Evolutionary conservation across 1,140 invertebrate species (phyloP).

Genomic region (Psilanteris sp.): DNA sequence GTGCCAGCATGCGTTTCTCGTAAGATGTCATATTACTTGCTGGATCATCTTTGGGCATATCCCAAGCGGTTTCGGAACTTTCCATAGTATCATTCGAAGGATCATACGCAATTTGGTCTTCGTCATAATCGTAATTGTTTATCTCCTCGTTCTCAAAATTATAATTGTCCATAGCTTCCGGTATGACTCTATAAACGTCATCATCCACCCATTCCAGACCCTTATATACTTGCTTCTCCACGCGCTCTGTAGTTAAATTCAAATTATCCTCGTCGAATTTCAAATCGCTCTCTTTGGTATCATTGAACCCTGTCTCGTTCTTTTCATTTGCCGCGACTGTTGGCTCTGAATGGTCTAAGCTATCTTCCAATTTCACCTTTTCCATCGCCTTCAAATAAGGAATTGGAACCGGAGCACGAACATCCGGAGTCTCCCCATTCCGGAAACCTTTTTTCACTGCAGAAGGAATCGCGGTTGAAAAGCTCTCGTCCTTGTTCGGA

Average conservation of each 20-base stretch:
- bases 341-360: conserved; percentile 15
- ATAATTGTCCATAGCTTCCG: conserved; percentile 63
- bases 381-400: conserved; percentile 35
- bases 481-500: not conserved
- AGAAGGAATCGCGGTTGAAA: not conserved
- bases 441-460: conserved; percentile 48
- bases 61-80: conserved; percentile 9
- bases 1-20: conserved; percentile 65
- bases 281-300: conserved; percentile 12
- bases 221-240: conserved; percentile 68
- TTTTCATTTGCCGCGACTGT: not conserved
- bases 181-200: conserved; percentile 76
- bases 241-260: conserved; percentile 14
- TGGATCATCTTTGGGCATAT: conserved; percentile 53
- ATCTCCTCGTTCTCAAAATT: conserved; percentile 55
- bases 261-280: conserved; percentile 6
- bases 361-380: not conserved
- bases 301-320: conserved; percentile 14
- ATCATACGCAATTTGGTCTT: conserved; percentile 50
- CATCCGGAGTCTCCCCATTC: conserved; percentile 5
- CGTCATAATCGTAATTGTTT: conserved; percentile 47
- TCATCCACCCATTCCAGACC: conserved; percentile 77
- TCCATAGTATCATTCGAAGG: conserved; percentile 44
- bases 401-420: conserved; percentile 21
- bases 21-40: conserved; percentile 68